Evolutionary conservation across 2,113 vertebrate species (phyloP), one percentile per base, ranked within the genome.

Genomic region (Poeciliopsis retropinna): DNA sequence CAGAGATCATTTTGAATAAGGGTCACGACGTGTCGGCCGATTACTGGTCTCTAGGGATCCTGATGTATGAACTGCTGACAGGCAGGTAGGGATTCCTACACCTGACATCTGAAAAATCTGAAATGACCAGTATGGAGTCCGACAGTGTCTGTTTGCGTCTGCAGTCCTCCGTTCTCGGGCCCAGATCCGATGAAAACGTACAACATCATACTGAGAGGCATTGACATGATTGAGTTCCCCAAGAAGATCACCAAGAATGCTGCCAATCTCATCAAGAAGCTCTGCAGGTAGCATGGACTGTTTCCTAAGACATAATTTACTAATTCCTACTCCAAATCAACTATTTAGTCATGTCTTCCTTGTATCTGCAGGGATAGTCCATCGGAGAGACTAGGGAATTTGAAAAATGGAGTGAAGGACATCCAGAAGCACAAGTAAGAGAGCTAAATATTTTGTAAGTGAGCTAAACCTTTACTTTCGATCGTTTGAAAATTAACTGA

Each of bases 221-320:
- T 99, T 77, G 98, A 98, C 91, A 97, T 98, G 97, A 97, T 99
- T 75, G 97, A 99, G 94, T 99, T 99, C 95, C 98, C 98, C 94
- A 98, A 98, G 95, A 98, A 98, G 95, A 96, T 99, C 93, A 96
- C 95, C 85, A 98, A 97, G 96, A 98, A 98, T 85, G 97, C 98
- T 82, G 96, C 95, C 95, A 97, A 95, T 83, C 94, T 99, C 93
- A 99, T 98, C 90, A 98, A 98, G 94, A 98, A 98, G 95, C 96
- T 99, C 94, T 99, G 98, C 97, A 98, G 98, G 98, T 98, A 85
- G 66, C 41, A 57, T 10, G 11, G 54, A 25, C 60, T 67, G 65
- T 1, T 27, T 5, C 9, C 2, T 30, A 3, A 27, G 8, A 11
- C 51, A 28, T 0, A 0, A 1, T 27, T 7, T 8, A 5, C 17